These are phyloP conservation scores for Tarsius wallacei DNA, from an alignment of 2,797 vertebrate species.

Conservation along the genomic window DNA sequence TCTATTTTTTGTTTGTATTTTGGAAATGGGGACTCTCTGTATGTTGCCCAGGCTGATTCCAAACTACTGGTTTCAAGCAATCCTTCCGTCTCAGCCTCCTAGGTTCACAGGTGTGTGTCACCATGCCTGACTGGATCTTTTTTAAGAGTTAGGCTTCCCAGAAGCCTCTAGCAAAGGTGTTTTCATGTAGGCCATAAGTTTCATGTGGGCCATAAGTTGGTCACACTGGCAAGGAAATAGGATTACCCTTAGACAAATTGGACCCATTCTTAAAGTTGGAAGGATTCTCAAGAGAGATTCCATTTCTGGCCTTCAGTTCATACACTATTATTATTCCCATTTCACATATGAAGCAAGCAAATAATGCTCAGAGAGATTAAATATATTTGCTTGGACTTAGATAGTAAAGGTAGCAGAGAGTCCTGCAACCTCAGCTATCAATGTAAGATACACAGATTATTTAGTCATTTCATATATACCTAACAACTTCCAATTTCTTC, in stretches of 20 bases:
- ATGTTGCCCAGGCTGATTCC: neutral
- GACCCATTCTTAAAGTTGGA: neutral
- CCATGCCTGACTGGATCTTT: neutral
- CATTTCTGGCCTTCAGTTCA: constrained; percentile 17
- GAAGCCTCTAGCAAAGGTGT: neutral
- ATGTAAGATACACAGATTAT: neutral
- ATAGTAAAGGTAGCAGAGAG: neutral
- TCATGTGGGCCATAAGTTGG: neutral
- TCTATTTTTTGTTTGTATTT: neutral
- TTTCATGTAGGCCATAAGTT: neutral
- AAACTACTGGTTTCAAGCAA: neutral
- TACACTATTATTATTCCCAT: neutral
- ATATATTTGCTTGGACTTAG: neutral
- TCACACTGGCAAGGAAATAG: neutral
- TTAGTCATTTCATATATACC: neutral
- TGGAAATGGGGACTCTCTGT: neutral
- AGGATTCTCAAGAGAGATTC: neutral
- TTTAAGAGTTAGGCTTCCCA: neutral
- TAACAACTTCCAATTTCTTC: neutral
- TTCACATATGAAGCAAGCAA: constrained; percentile 12
- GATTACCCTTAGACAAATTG: neutral
- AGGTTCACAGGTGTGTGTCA: neutral
- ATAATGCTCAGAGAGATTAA: neutral
- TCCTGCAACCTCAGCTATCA: neutral
- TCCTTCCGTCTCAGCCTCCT: neutral